phyloP scores from a whole-genome alignment of 2,888 invertebrate genomes.

The Melieria omissa region DNA sequence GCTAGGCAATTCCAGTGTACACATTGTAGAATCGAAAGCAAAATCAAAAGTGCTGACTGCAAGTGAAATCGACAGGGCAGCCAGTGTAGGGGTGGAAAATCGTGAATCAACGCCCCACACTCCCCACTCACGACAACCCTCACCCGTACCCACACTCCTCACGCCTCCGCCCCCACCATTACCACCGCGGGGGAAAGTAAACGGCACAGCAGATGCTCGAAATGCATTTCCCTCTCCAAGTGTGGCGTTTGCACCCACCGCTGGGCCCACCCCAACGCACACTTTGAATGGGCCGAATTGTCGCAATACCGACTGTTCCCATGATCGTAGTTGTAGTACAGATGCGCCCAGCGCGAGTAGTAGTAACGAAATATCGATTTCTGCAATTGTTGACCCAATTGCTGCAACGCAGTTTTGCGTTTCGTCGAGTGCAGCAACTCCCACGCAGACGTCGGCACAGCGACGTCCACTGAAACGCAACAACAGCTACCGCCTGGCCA shows the following conservation, averaged over 20 bases:
- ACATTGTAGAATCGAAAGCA: constrained; percentile 49
- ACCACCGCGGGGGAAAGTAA: constrained; percentile 56
- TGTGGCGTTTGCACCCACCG: constrained; percentile 32
- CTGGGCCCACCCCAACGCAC: neutral
- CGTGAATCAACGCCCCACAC: constrained; percentile 32
- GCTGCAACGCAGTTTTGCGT: constrained; percentile 53
- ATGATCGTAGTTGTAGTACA: constrained; percentile 14
- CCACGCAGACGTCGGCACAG: constrained; percentile 47
- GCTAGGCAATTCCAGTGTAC: constrained; percentile 53
- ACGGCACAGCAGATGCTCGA: constrained; percentile 42
- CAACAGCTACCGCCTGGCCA: constrained; percentile 86
- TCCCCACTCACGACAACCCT: constrained; percentile 31
- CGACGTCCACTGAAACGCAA: constrained; percentile 74
- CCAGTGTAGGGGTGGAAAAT: constrained; percentile 39
- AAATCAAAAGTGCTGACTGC: constrained; percentile 38
- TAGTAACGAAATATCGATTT: constrained; percentile 43
- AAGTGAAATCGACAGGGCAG: constrained; percentile 19
- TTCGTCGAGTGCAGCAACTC: constrained; percentile 45
- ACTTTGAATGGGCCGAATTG: neutral
- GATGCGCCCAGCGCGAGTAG: neutral
- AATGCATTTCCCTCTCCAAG: constrained; percentile 33
- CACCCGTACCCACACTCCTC: constrained; percentile 21
- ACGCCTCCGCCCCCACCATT: constrained; percentile 48
- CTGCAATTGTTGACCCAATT: constrained; percentile 58
- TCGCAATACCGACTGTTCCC: neutral